Conservation (phyloP, 2,888 invertebrate genomes). For the Hyalella azteca region DNA sequence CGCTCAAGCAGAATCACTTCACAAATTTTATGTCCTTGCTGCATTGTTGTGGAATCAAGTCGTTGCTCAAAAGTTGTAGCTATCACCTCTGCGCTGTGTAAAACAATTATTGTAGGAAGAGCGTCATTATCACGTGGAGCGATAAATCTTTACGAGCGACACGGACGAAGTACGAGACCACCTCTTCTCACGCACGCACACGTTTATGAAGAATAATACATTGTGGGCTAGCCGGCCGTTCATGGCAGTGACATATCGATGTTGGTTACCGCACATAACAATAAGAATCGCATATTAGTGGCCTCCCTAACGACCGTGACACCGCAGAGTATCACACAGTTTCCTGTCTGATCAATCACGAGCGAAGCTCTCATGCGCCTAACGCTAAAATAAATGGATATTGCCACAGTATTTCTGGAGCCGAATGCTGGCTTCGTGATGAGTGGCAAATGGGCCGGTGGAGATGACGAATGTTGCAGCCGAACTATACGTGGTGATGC, state of each 20-base stretch:
- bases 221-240: not conserved
- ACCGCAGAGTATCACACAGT: not conserved
- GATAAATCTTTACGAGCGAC: conserved; percentile 34
- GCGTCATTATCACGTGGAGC: conserved; percentile 25
- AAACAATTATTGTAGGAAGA: not conserved
- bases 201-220: conserved; percentile 3
- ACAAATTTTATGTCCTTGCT: too few species aligned
- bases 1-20: too few species aligned
- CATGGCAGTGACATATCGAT: not conserved
- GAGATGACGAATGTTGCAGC: too few species aligned
- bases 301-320: not conserved
- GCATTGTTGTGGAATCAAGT: too few species aligned
- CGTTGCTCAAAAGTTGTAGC: too few species aligned
- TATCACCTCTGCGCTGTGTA: too few species aligned
- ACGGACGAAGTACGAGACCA: not conserved
- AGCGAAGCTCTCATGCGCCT: conserved; percentile 18
- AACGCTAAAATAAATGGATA: conserved; percentile 1
- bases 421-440: not conserved
- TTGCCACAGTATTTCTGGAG: not conserved
- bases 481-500: too few species aligned
- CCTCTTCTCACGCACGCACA: not conserved
- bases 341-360: conserved; percentile 20
- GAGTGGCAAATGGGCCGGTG: not conserved
- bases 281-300: conserved; percentile 15
- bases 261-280: conserved; percentile 34